Base-by-base conservation (phyloP, 2,797 vertebrate genomes). In the Streptopelia turtur region DNA sequence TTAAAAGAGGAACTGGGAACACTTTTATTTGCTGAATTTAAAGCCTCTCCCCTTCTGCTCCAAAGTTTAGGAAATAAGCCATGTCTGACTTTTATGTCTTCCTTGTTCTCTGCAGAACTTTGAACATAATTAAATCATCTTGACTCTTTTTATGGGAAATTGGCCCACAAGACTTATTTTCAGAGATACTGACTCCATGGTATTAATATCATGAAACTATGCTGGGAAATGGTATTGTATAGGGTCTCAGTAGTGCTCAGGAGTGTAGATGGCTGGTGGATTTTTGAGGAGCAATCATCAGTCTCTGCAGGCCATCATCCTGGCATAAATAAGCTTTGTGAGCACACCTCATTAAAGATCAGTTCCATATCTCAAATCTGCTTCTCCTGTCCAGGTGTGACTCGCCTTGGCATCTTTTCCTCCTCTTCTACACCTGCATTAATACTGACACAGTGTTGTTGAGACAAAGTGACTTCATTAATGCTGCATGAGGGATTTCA, bases 381-480 rank as follows among this genome's bases (percentile, higher is more conserved):
- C 43, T 81, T 85, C 56, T 94, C 64, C 17, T 55, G 57, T 75
- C 61, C 59, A 75, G 53, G 27, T 10, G 8, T 50, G 24, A 18
- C 30, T 85, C 61, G 76, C 55, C 39, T 61, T 49, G 28, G 27
- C 77, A 90, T 39, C 65, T 87, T 83, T n/a, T 87, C 37, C 50
- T 90, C n/a, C 27, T 87, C 39, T 70, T 59, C 59, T 83, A 78
- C 37, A 17, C 23, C 24, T 72, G 75, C 93, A 79, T 86, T 57
- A 84, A 86, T 88, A 92, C 47, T 74, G 88, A 75, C 70, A 87
- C 27, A 53, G 16, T 55, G 27, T 41, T 92, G 47, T 87, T 49
- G 76, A 68, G 61, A 93, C 47, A 89, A 95, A 94, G 25, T 0
- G 11, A 77, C 59, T 94, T 89, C 15, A 85, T 86, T 93, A 88